phyloP scores from a whole-genome alignment of 2,888 invertebrate species.

The Ariolimax columbianus region DNA sequence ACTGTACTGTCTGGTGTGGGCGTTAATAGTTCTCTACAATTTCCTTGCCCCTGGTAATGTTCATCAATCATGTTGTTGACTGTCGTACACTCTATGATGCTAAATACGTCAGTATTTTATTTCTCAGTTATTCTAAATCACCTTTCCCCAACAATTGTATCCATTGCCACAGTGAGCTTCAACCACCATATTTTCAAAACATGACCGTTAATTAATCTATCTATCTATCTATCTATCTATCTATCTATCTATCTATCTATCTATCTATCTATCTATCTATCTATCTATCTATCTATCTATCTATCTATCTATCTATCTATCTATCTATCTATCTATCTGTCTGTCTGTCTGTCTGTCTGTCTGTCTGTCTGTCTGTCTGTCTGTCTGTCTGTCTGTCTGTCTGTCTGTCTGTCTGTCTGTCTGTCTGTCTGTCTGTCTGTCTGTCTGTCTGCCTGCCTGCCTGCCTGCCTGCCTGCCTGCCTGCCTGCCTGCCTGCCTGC shows the following conservation, averaged over 20 bases:
- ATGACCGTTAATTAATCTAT: background rate
- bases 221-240: constrained; percentile 1
- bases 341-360: background rate
- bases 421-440: background rate
- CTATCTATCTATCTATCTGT: too few relatives aligned
- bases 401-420: background rate
- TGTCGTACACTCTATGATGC: too few relatives aligned
- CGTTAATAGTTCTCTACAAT: too few relatives aligned
- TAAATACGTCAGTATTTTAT: too few relatives aligned
- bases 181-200: too few relatives aligned
- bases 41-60: too few relatives aligned
- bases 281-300: constrained; percentile 8
- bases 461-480: background rate
- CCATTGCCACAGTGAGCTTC: too few relatives aligned
- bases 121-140: too few relatives aligned
- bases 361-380: background rate
- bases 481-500: background rate
- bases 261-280: constrained; percentile 5
- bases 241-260: constrained; percentile 4
- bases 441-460: too few relatives aligned
- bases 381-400: background rate
- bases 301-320: constrained; percentile 8
- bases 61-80: too few relatives aligned
- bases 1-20: too few relatives aligned
- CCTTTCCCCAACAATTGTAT: too few relatives aligned